Conservation (phyloP, 2,888 invertebrate genomes). For the Pandemis heparana region DNA sequence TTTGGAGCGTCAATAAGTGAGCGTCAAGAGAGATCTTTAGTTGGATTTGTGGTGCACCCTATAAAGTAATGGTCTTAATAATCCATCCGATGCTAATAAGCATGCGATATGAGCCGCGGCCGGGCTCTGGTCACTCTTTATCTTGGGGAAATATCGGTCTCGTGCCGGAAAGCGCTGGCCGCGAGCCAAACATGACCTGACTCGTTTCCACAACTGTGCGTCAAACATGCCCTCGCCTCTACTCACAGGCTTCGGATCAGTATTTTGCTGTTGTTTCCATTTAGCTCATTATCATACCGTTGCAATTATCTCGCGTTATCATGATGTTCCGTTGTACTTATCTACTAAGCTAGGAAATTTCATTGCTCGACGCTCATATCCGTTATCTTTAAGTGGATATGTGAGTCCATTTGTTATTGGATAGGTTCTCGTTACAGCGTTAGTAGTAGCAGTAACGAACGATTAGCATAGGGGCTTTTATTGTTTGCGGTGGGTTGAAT, state of each 20-base stretch:
- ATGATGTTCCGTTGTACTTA: slow-evolving; percentile 21
- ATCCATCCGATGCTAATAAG: slow-evolving; percentile 35
- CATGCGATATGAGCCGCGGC: slow-evolving; percentile 50
- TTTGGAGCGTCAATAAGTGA: too few species aligned
- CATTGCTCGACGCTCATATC: slow-evolving; percentile 24
- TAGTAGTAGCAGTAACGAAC: slow-evolving; percentile 20
- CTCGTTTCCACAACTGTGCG: slow-evolving; percentile 58
- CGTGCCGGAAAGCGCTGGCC: slow-evolving; percentile 73
- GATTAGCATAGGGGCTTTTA: slow-evolving; percentile 22
- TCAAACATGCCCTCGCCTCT: slow-evolving; percentile 23
- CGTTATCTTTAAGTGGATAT: slow-evolving; percentile 23
- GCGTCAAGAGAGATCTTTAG: neutral
- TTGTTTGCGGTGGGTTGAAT: slow-evolving; percentile 43
- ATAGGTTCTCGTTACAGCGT: slow-evolving; percentile 8
- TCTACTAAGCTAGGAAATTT: slow-evolving; percentile 23
- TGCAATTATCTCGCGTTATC: slow-evolving; percentile 30
- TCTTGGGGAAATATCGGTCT: slow-evolving; percentile 74
- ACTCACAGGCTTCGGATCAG: neutral
- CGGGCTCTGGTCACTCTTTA: slow-evolving; percentile 62
- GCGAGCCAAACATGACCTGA: slow-evolving; percentile 62
- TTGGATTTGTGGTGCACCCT: neutral
- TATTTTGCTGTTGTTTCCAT: slow-evolving; percentile 17
- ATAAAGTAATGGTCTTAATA: slow-evolving; percentile 45
- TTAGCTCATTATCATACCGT: slow-evolving; percentile 17
- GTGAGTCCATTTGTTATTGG: slow-evolving; percentile 16